Evolutionary conservation across 2,888 invertebrate species (phyloP), one percentile per base, ranked within the genome.

Genomic region (Eristalinus aeneus): DNA sequence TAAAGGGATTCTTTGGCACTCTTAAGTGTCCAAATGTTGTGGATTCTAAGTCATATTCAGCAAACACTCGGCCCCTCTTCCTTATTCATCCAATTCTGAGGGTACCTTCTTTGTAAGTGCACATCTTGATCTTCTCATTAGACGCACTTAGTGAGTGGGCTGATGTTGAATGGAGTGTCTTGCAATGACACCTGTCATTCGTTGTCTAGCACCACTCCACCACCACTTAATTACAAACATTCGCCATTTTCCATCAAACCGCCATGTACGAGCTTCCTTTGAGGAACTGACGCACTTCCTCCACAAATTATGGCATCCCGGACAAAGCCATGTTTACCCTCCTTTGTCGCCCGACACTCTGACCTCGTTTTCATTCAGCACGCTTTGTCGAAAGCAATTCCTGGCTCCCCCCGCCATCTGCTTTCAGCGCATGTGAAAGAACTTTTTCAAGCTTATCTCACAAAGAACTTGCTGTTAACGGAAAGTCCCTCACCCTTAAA

Each of bases 231-330:
- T 27, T 5, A 32, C 23, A 34, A 36, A 54, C 22, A 11, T 36
- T 60, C 54, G 39, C 60, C 61, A 72, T 65, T 68, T 46, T 16
- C 27, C 39, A 36, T 16, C 4, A n/a, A 46, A 46, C 46, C 5
- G 27, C 2, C 2, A 8, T 8, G 46, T 16, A n/a, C 46, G 6
- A 39, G 64, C 65, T 76, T 73, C 31, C 34, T 76, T 71, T 63
- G 11, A 23, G 65, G 65, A 65, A 65, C 74, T 64, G 64, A 78
- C 78, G 83, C 74, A 78, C 69, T 71, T 74, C 83, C 74, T 73
- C 23, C 69, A 71, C 74, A 60, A 79, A 79, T 79, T 79, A 75
- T 71, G 71, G 39, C 69, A 9, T 39, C 54, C 71, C 69, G 65
- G 74, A 58, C 64, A 69, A 74, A 64, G 36, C 34, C 58, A 61